phyloP scores from a whole-genome alignment of 2,113 vertebrate genomes.

The Solea senegalensis region DNA sequence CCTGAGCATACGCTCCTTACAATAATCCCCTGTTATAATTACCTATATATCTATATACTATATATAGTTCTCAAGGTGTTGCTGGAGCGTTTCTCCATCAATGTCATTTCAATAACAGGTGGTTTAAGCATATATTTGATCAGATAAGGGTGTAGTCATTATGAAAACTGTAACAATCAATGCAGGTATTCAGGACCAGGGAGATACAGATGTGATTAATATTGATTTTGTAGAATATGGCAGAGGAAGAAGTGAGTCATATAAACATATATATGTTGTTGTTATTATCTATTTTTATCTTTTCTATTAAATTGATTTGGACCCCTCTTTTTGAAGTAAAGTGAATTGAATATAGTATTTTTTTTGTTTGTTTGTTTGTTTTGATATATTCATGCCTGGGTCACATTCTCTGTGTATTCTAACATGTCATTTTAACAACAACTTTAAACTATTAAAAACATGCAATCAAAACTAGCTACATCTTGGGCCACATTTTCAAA shows the following conservation, averaged over 20 bases:
- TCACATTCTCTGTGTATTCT: too few species aligned
- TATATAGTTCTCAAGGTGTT: slow-evolving; percentile 7
- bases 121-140: slow-evolving; percentile 36
- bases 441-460: too few species aligned
- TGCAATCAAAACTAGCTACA: too few species aligned
- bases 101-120: slow-evolving; percentile 61
- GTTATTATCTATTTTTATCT: too few species aligned
- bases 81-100: slow-evolving; percentile 22
- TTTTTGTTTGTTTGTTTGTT: too few species aligned
- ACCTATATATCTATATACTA: not conserved
- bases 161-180: slow-evolving; percentile 48
- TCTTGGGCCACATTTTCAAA: too few species aligned
- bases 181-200: slow-evolving; percentile 25
- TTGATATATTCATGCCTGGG: too few species aligned
- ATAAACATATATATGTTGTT: slow-evolving; percentile 8
- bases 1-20: not conserved
- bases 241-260: slow-evolving; percentile 16
- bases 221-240: slow-evolving; percentile 46
- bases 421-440: too few species aligned
- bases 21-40: slow-evolving; percentile 17
- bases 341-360: too few species aligned
- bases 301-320: too few species aligned
- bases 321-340: too few species aligned
- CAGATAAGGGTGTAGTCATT: slow-evolving; percentile 51
- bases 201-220: slow-evolving; percentile 52